Percentiles rank a stretch among this genome's conserved stretches.
Evolutionary conservation across 1,140 invertebrate species (phyloP).

Genomic region (Ceratosolen solmsi): DNA sequence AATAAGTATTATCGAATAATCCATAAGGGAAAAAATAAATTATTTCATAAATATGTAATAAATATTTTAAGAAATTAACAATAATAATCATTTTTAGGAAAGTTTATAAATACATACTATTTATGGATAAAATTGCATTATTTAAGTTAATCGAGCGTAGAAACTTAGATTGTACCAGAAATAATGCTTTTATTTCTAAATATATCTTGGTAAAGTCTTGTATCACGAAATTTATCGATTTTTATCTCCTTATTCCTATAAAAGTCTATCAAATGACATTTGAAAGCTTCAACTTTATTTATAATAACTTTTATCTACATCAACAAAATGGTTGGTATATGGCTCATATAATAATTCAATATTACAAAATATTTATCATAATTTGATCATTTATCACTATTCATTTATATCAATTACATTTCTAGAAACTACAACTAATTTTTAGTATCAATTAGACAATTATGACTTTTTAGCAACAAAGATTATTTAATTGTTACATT

Average conservation of each 20-base stretch:
- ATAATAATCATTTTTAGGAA: too few relatives aligned
- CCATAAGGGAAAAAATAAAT: too few relatives aligned
- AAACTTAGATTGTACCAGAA: background rate
- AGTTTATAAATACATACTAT: too few relatives aligned
- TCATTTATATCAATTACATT: conserved; percentile 11
- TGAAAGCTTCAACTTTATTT: background rate
- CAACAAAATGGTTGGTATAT: background rate
- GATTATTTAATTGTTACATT: background rate
- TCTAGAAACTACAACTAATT: background rate
- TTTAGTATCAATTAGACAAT: background rate
- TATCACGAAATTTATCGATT: background rate
- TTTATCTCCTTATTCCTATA: background rate
- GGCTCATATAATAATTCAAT: conserved; percentile 13
- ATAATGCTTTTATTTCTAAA: background rate
- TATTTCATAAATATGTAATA: too few relatives aligned
- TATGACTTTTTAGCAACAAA: background rate
- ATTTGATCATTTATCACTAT: background rate
- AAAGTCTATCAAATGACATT: background rate
- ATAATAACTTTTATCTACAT: conserved; percentile 6
- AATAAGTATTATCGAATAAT: too few relatives aligned
- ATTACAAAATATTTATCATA: background rate
- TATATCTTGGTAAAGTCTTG: background rate
- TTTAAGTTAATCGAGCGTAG: background rate
- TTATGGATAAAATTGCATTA: background rate
- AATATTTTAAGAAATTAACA: too few relatives aligned